These are phyloP conservation scores for Bujurquina vittata DNA, from an alignment of 2,113 vertebrate species.

Conservation along the genomic window DNA sequence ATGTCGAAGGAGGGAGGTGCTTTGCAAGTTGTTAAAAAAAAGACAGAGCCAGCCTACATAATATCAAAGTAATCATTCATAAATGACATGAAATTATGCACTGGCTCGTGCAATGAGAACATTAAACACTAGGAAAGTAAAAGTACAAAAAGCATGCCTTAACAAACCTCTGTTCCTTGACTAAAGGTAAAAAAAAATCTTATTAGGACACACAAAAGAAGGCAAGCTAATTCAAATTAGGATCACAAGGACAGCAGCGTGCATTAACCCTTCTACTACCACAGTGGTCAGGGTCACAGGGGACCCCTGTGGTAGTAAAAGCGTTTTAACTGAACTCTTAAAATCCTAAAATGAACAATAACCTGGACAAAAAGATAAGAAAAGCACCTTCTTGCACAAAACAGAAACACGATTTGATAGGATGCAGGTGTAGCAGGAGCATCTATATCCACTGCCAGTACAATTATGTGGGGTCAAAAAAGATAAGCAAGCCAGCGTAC, in stretches of 20 bases:
- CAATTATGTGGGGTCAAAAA: conserved; percentile 4
- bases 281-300: too few species aligned
- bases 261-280: too few species aligned
- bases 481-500: conserved; percentile 12
- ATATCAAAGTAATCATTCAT: background rate
- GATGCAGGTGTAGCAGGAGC: background rate
- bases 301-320: too few species aligned
- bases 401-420: background rate
- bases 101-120: background rate
- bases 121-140: background rate
- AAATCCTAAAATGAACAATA: background rate
- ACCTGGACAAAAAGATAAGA: background rate
- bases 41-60: background rate
- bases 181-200: background rate
- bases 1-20: background rate
- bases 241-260: background rate
- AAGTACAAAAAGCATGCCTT: background rate
- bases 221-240: background rate
- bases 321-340: background rate
- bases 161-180: background rate
- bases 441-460: conserved; percentile 21
- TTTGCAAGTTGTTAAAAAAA: background rate
- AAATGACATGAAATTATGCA: background rate
- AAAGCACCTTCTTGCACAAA: background rate
- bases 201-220: conserved; percentile 1